These are phyloP conservation scores for Alligator sinensis DNA, from an alignment of 2,113 vertebrate genomes.

Conservation along the genomic window DNA sequence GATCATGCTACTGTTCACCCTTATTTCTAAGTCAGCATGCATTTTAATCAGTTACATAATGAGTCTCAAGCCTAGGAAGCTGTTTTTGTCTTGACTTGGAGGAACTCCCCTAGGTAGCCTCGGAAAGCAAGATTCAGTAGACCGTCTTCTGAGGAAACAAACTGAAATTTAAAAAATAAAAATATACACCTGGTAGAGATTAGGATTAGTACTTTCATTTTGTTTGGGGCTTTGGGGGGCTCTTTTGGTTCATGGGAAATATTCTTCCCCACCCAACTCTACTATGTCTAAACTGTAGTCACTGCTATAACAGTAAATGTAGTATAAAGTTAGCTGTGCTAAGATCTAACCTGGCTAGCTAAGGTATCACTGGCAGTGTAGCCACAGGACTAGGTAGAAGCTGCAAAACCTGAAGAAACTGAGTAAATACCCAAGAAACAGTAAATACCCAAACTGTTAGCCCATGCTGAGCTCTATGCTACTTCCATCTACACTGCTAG, in stretches of 20 bases:
- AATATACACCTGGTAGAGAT: not conserved
- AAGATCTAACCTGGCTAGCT: not conserved
- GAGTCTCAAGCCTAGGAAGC: not conserved
- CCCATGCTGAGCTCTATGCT: not conserved
- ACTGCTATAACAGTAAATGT: not conserved
- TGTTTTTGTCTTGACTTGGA: rapidly evolving
- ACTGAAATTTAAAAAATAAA: not conserved
- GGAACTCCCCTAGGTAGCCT: not conserved
- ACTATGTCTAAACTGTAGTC: not conserved
- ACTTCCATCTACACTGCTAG: not conserved
- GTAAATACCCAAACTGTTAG: not conserved
- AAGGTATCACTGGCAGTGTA: not conserved
- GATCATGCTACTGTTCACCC: not conserved
- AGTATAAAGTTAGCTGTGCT: not conserved
- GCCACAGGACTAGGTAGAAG: not conserved
- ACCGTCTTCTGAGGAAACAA: not conserved
- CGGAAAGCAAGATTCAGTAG: not conserved
- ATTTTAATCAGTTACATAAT: not conserved
- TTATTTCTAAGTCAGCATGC: not conserved
- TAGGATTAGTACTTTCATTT: not conserved
- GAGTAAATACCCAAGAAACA: not conserved
- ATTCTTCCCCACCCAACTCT: not conserved
- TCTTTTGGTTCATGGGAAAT: not conserved
- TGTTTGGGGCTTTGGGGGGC: not conserved
- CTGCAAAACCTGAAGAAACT: not conserved